Conservation (phyloP, 2,797 vertebrate genomes). For the Silurus lanzhouensis region DNA sequence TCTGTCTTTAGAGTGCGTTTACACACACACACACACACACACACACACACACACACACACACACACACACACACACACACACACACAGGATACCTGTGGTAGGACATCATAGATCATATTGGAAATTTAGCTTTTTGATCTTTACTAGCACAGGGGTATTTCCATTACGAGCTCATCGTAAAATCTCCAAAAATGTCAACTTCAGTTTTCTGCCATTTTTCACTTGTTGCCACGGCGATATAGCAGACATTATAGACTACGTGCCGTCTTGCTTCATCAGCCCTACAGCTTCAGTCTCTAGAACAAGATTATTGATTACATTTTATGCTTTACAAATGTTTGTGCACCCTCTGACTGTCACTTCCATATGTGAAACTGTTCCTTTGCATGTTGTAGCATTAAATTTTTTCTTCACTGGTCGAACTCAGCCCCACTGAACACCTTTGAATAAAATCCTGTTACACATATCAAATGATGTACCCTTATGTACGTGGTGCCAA, state of each 20-base stretch:
- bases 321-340: not conserved
- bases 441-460: not conserved
- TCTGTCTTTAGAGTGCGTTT: no score
- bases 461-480: not conserved
- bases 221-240: not conserved
- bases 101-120: slow-evolving; percentile 53
- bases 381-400: not conserved
- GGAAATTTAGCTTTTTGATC: slow-evolving; percentile 64
- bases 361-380: not conserved
- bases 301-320: not conserved
- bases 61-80: no score
- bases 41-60: no score
- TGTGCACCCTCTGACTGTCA: not conserved
- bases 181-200: not conserved
- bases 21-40: no score
- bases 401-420: not conserved
- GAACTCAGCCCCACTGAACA: not conserved
- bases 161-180: not conserved
- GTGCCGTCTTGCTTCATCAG: not conserved
- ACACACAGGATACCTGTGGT: slow-evolving; percentile 64
- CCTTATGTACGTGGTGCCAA: not conserved
- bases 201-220: not conserved
- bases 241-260: not conserved
- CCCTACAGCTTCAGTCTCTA: not conserved
- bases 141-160: slow-evolving; percentile 61